Base-by-base conservation (phyloP, 2,888 invertebrate genomes). In the Caenorhabditis parvicauda region DNA sequence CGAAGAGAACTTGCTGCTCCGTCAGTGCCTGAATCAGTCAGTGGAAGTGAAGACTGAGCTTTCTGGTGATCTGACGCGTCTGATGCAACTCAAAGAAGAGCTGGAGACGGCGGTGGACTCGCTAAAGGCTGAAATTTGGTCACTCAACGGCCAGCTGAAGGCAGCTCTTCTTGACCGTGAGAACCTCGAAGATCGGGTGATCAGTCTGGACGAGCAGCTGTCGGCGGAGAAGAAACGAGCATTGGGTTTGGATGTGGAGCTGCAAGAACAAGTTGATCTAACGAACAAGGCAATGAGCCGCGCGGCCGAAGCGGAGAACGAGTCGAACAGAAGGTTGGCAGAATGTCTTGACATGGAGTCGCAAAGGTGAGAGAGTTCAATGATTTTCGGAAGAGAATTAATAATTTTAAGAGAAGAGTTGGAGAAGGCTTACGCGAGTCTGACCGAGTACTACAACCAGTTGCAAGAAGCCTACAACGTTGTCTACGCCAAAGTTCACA, bases 71-170 rank as follows among this genome's bases (percentile, higher is more conserved):
- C 54, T 69, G 45, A 49, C 35, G 14, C 53, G 53, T 24, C 54
- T 69, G 4, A 50, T 57, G 7, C 64, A 68, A 29, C 57, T 77
- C 22, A 75, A 74, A 50, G 65, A 65, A 12, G 74, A 75, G 35
- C 62, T 77, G 39, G 76, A 76, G 52, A 70, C 55, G 9, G 75
- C 77, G 2, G 74, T 76, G 0, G 64, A 70, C 45, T 67, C 72
- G 3, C 58, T 77, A 19, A 71, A 74, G 56, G 74, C 69, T 19
- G 77, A 77, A 54, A 68, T 78, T 24, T 78, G 76, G 78, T 54
- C 70, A 4, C 63, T 78, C 4, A 78, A 78, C 52, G 70, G 70
- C 22, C 70, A 77, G 38, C 50, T 78, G 50, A 74, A 75, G 53
- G 72, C 67, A 12, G 61, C 64, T 5, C 57, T 69, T 32, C 37